phyloP scores from a whole-genome alignment of 92 coral and sea anemone species.

The Epizoanthus stellaris region DNA sequence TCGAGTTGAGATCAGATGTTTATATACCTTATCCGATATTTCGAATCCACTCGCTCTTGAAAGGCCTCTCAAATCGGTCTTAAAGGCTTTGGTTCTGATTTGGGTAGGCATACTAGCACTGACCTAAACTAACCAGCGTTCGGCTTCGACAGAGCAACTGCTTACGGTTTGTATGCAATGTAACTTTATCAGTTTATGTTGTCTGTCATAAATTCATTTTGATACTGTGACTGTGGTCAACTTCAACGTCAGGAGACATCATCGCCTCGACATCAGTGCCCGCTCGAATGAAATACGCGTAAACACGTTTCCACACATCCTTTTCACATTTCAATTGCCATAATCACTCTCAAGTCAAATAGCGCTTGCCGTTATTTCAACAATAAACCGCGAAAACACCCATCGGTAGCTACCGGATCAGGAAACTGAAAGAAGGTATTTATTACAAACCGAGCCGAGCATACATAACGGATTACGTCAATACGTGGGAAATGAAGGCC shows the following conservation, averaged over 20 bases:
- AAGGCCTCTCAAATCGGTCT: too few species aligned
- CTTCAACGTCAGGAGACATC: conserved; percentile 5
- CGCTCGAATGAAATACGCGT: not conserved
- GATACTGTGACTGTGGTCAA: conserved; percentile 9
- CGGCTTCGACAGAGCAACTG: too few species aligned
- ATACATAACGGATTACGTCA: not conserved
- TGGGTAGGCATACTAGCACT: too few species aligned
- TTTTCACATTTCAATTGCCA: conserved; percentile 19
- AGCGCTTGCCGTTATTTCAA: not conserved
- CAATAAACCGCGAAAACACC: not conserved
- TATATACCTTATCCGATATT: too few species aligned
- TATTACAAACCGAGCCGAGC: not conserved
- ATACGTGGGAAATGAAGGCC: not conserved
- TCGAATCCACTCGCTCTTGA: too few species aligned
- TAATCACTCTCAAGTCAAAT: conserved; percentile 6
- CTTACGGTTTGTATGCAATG: too few species aligned
- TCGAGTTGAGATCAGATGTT: too few species aligned
- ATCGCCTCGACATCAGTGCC: not conserved
- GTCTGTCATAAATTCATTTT: not conserved
- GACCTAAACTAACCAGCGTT: too few species aligned
- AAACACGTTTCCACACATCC: conserved; percentile 4
- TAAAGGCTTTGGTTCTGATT: too few species aligned
- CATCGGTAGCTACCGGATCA: not conserved
- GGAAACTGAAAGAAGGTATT: not conserved
- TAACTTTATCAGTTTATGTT: too few species aligned